Conservation (phyloP, 1,140 invertebrate species). For the Procambarus virginalis region DNA sequence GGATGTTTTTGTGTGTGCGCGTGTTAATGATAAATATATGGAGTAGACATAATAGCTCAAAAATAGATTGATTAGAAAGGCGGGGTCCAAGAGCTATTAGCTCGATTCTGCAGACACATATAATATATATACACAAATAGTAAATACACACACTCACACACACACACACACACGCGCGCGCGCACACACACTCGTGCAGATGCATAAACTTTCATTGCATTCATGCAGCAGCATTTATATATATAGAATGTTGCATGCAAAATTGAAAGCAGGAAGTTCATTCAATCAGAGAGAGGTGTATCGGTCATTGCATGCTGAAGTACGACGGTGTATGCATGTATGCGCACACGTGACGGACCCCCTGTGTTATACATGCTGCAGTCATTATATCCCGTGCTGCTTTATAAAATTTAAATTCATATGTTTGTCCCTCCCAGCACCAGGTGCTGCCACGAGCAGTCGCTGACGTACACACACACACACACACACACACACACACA, state of each 20-base stretch:
- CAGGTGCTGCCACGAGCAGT: not conserved
- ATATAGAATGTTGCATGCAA: not conserved
- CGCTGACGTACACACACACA: not conserved
- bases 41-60: too few species aligned
- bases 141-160: too few species aligned
- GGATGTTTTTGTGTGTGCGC: too few species aligned
- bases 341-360: not conserved
- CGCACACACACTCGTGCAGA: not conserved
- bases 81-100: too few species aligned
- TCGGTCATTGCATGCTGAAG: not conserved
- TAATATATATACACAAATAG: too few species aligned
- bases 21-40: too few species aligned
- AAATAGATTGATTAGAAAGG: too few species aligned
- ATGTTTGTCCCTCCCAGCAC: not conserved
- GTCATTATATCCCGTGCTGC: not conserved
- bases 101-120: too few species aligned
- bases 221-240: not conserved
- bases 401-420: not conserved
- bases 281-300: not conserved
- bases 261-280: not conserved
- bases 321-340: not conserved
- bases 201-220: not conserved
- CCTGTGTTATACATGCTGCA: not conserved
- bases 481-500: too few species aligned
- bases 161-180: too few species aligned